phyloP scores from a whole-genome alignment of 2,113 vertebrate genomes.

The Lutjanus erythropterus region DNA sequence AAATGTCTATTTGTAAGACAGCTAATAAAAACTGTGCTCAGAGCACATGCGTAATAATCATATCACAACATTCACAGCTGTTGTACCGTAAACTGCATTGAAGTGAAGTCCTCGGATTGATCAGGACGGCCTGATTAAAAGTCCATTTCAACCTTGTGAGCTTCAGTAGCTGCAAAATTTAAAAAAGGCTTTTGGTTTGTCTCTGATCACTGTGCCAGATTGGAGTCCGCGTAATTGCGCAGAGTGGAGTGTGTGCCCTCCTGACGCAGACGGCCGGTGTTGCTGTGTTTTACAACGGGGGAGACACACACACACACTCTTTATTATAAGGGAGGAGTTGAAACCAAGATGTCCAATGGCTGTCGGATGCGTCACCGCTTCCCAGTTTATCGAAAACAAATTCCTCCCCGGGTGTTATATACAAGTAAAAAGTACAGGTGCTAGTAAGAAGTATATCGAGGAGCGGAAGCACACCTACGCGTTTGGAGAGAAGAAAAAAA shows the following conservation, averaged over 20 bases:
- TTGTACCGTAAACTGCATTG: slow-evolving; percentile 68
- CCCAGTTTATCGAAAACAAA: slow-evolving; percentile 90
- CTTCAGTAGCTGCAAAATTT: slow-evolving; percentile 84
- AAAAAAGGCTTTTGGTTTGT: slow-evolving; percentile 78
- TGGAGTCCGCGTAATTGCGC: slow-evolving; percentile 76
- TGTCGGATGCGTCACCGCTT: slow-evolving; percentile 92
- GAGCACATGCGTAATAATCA: slow-evolving; percentile 75
- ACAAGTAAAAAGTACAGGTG: slow-evolving; percentile 85
- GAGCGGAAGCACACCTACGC: slow-evolving; percentile 81
- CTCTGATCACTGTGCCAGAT: slow-evolving; percentile 83
- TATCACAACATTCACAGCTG: slow-evolving; percentile 66
- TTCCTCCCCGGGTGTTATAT: slow-evolving; percentile 90
- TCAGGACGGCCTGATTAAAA: slow-evolving; percentile 69
- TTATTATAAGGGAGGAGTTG: slow-evolving; percentile 97
- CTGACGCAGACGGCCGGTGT: slow-evolving; percentile 86
- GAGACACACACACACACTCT: slow-evolving; percentile 89
- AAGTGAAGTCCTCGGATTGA: slow-evolving; percentile 67
- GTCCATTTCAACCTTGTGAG: slow-evolving; percentile 82
- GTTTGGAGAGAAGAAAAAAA: slow-evolving; percentile 75
- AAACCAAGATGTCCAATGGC: slow-evolving; percentile 93
- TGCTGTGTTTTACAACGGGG: slow-evolving; percentile 93
- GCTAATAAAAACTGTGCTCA: slow-evolving; percentile 69
- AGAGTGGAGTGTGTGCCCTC: slow-evolving; percentile 85
- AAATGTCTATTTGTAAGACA: slow-evolving; percentile 66
- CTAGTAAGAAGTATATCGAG: slow-evolving; percentile 79